Base-by-base conservation (phyloP, 2,797 vertebrate species). In the Eulemur albifrons region DNA sequence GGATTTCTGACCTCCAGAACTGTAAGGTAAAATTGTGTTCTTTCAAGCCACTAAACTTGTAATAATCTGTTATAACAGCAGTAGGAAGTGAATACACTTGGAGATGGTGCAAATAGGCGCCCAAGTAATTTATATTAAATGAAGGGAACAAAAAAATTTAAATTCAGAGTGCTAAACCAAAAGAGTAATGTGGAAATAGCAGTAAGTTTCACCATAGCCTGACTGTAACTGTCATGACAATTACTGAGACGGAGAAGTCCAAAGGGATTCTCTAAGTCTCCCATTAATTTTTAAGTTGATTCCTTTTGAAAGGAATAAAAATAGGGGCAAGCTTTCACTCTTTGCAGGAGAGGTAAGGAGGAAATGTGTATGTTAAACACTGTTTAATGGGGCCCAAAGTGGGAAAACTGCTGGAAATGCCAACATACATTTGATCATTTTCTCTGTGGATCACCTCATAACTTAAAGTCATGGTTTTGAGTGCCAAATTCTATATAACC, bases 81-180 rank as follows among this genome's bases (percentile, higher is more conserved):
- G 48, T 5, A 52, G 63, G 54, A 89, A 86, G 25, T 10, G 8
- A 27, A 57, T 80, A 32, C 4, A 67, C 21, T 7, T 59, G 25
- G 9, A 69, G 0, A 7, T 79, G 59, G 38, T 43, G 75, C 27
- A 25, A 21, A 13, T 12, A 86, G 17, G 50, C 43, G 27, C 17
- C 83, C 43, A 30, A n/a, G 12, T 80, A 88, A 85, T 25, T 35
- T 35, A 40, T 67, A 50, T 35, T 82, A 59, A 87, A 54, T 73
- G 12, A 80, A 65, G 4, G 59, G 32, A 69, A 32, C 38, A 15
- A 52, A 76, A 43, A 7, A 67, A 52, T 63, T 88, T 59, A 65
- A 84, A 72, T 61, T 88, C 35, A 73, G 54, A 61, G 25, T 21
- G 7, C 27, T 50, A 82, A 86, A 8, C 48, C 73, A 20, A 30